Percentiles rank a stretch among this genome's conserved stretches.
Conservation (phyloP, 1,140 invertebrate genomes). For the Drosophila orosa region DNA sequence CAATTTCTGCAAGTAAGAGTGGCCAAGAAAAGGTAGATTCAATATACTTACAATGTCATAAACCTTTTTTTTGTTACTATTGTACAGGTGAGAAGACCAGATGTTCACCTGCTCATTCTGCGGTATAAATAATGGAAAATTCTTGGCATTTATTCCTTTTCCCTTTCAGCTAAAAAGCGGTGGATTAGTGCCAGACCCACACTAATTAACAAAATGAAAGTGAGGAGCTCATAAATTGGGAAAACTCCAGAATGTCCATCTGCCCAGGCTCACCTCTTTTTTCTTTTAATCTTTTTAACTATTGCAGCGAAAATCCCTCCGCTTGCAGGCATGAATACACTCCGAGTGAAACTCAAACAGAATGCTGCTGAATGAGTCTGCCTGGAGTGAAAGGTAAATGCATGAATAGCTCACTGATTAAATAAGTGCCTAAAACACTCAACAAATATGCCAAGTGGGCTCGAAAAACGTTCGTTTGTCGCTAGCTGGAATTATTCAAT, state of each 20-base stretch:
- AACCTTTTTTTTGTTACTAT: conserved; percentile 17
- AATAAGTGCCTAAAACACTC: conserved; percentile 47
- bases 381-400: conserved; percentile 60
- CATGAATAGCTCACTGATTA: conserved; percentile 57
- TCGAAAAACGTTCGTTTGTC: conserved; percentile 17
- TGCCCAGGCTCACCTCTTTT: neutral
- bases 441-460: neutral
- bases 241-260: neutral
- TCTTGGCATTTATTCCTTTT: neutral
- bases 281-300: neutral
- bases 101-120: neutral
- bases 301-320: conserved; percentile 28
- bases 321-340: conserved; percentile 48
- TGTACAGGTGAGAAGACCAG: conserved; percentile 2
- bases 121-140: conserved; percentile 5
- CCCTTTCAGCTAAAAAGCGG: neutral
- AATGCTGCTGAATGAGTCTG: conserved; percentile 44
- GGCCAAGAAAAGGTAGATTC: neutral
- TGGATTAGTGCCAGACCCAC: neutral
- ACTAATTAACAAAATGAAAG: conserved; percentile 34
- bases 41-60: conserved; percentile 16
- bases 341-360: conserved; percentile 54
- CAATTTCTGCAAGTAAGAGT: neutral
- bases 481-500: neutral
- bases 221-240: conserved; percentile 8